A percentile compares a stretch with the other conserved stretches of the same genome.
These are phyloP conservation scores for Chrysoperla carnea DNA, from an alignment of 1,140 invertebrate species.

Conservation along the genomic window DNA sequence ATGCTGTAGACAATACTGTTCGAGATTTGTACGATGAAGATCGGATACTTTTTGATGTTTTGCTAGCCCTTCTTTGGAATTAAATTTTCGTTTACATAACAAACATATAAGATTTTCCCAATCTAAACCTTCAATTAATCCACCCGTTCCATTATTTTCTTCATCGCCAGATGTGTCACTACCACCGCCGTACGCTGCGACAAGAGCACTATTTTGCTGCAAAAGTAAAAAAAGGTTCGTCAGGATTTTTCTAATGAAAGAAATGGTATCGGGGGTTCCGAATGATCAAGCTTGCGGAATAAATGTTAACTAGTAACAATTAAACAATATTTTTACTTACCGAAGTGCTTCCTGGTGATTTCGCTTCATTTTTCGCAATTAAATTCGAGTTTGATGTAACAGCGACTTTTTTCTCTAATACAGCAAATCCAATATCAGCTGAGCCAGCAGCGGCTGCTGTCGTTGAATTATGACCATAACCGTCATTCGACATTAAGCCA, in stretches of 20 bases:
- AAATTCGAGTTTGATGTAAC: slow-evolving; percentile 13
- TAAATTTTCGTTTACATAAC: slow-evolving; percentile 89
- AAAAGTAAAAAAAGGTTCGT: no score
- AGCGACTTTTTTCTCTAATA: slow-evolving; percentile 48
- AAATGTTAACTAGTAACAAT: background rate
- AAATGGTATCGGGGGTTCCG: no score
- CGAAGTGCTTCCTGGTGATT: no score
- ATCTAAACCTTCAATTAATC: slow-evolving; percentile 51
- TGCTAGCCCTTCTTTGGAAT: slow-evolving; percentile 67
- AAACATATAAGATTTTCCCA: slow-evolving; percentile 84
- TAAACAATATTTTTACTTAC: background rate
- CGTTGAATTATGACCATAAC: slow-evolving; percentile 3
- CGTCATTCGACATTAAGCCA: slow-evolving; percentile 5
- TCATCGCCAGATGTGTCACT: slow-evolving; percentile 29
- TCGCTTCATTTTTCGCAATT: background rate
- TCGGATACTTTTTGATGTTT: slow-evolving; percentile 90
- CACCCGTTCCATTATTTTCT: slow-evolving; percentile 35
- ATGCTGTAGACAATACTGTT: slow-evolving; percentile 33
- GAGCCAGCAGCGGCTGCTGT: slow-evolving; percentile 37
- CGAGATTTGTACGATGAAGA: slow-evolving; percentile 87
- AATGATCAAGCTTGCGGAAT: no score
- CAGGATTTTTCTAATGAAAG: no score
- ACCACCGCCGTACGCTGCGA: slow-evolving; percentile 62
- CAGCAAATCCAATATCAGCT: slow-evolving; percentile 81
- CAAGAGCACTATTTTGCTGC: slow-evolving; percentile 25